Evolutionary conservation across 1,140 invertebrate genomes (phyloP).

Genomic region (Coptotermes formosanus): DNA sequence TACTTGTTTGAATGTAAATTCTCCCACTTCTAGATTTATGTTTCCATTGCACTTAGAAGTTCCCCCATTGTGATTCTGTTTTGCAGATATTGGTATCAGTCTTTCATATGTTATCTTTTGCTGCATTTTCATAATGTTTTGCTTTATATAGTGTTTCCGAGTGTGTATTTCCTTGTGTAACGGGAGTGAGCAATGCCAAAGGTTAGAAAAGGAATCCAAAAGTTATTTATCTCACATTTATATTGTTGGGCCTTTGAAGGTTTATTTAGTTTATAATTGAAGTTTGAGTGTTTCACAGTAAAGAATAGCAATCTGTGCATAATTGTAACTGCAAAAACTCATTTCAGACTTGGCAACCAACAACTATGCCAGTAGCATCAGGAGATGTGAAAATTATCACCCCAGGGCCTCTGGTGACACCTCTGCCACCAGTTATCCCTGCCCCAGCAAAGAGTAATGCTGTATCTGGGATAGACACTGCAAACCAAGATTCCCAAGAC

Average conservation of each 20-base stretch:
- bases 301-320: too few relatives aligned
- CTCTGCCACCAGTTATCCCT: slow-evolving; percentile 45
- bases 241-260: too few relatives aligned
- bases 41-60: slow-evolving; percentile 10
- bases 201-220: too few relatives aligned
- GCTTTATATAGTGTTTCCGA: background rate
- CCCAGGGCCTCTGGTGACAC: slow-evolving; percentile 49
- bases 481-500: slow-evolving; percentile 36
- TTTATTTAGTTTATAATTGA: too few relatives aligned
- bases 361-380: slow-evolving; percentile 55
- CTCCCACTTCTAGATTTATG: slow-evolving; percentile 26
- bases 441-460: slow-evolving; percentile 43
- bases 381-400: slow-evolving; percentile 64
- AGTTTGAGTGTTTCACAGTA: too few relatives aligned
- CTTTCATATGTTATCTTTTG: slow-evolving; percentile 26
- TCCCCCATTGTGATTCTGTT: background rate
- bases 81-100: slow-evolving; percentile 29
- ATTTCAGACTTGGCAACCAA: slow-evolving; percentile 39
- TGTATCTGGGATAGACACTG: slow-evolving; percentile 42
- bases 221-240: too few relatives aligned
- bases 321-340: background rate
- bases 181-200: background rate
- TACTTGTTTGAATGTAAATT: background rate
- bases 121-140: slow-evolving; percentile 28
- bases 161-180: background rate